Evolutionary conservation across 2,113 vertebrate species (phyloP), one percentile per base, ranked within the genome.

Genomic region (Scomber colias): DNA sequence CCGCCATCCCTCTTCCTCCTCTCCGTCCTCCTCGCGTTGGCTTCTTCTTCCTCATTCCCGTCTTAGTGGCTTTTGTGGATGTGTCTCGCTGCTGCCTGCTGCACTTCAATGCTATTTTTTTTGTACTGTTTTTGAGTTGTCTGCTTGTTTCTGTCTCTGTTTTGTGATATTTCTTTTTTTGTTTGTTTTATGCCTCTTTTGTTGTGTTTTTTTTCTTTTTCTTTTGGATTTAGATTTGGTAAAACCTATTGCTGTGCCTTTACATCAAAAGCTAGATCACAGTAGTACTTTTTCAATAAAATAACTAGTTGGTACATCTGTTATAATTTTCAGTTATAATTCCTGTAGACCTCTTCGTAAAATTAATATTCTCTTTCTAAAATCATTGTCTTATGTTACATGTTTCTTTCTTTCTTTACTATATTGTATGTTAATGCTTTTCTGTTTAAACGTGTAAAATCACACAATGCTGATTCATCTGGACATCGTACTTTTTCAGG

Each of bases 41-140:
- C 77, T 31, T 84, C 75, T 53, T 87, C 83, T 75, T 88, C 72
- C 72, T 86, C 59, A 55, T 76, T 56, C 74, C 74, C 62, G 0
- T 53, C 61, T 65, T 79, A 59, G 57, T 77, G 75, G 75, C 79
- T 86, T 83, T 68, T 35, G 8, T 62, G 63, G 67, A 81, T 54
- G 70, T 61, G 12, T 60, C 67, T 81, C 60, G 31, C 54, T 54
- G 55, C 50, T 57, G 7, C 55, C 72, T 35, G 64, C 73, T 72
- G 65, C 71, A 67, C 54, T 15, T 65, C 1, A 17, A 31, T 24
- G 19, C 61, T 63, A 6, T 68, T 27, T 24, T 44, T 65, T 9
- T 83, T 73, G 5, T 77, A 27, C 50, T 73, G 46, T 76, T 71
- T 72, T 53, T 64, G 11, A 55, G 13, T 31, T 7, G 1, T 48